Base-by-base conservation (phyloP, 2,797 vertebrate genomes). In the Neopelma chrysocephalum region DNA sequence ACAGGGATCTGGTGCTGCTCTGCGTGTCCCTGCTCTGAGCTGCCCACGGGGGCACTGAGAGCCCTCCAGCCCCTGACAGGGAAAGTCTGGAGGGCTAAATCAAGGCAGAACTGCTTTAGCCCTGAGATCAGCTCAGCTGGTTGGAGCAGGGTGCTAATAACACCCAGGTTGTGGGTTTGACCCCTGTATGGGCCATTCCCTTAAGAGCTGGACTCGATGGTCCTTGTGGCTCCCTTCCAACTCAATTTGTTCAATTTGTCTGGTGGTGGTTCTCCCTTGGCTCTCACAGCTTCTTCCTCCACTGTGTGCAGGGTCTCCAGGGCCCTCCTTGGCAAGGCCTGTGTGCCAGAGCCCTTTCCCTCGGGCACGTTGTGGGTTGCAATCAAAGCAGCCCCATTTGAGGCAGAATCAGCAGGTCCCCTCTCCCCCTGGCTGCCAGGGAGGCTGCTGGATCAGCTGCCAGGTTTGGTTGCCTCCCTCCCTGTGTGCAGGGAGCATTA, bases 311-410 rank as follows among this genome's bases (percentile, higher is more conserved):
- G 84, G 1, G 3, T 60, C 40, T 43, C 62, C 61, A 40, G 31
- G 31, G 53, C 66, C 11, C 64, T 62, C 60, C 29, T 47, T 10
- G 29, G 20, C 79, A 20, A 50, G 31, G 8, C 27, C 34, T 6
- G 19, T 38, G 60, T n/a, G 61, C 54, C 54, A 26, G 15, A 70
- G 62, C 40, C 13, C 4, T 31, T 38, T 15, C 31, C 48, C 50
- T 50, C 80, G 77, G 88, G 73, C 80, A 76, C 2, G 0, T 7
- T 9, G 27, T 51, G n/a, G 43, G 57, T 87, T 58, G 80, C 61
- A 73, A 89, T 89, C 96, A 93, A 96, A 96, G 70, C 81, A 97
- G 94, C 68, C 69, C 82, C 48, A 66, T 71, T 26, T 48, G 82
- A 89, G 95, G 94, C 92, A 96, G 64, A 84, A 78, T 8, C 45